These are phyloP conservation scores for Aphodius sticticus DNA, from an alignment of 2,888 invertebrate species.

Conservation along the genomic window DNA sequence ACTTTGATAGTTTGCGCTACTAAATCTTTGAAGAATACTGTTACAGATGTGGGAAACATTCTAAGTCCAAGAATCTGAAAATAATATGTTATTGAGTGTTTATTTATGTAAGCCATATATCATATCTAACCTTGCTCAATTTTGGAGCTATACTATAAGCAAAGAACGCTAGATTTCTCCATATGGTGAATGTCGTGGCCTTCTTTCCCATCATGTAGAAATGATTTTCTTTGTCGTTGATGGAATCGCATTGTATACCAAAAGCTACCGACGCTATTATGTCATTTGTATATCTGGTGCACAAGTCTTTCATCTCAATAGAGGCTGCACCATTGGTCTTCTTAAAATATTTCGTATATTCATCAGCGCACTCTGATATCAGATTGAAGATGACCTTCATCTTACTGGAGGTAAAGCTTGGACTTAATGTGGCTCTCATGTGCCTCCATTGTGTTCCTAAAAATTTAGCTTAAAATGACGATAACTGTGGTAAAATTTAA, in stretches of 20 bases:
- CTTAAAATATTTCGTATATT: conserved; percentile 33
- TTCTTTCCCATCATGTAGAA: conserved; percentile 63
- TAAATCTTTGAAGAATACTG: conserved; percentile 39
- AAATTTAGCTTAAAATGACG: too few species aligned
- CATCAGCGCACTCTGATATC: conserved; percentile 46
- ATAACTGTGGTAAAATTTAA: background rate
- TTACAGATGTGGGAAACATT: conserved; percentile 30
- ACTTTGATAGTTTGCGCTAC: conserved; percentile 36
- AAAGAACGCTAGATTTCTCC: conserved; percentile 10
- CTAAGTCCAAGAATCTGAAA: conserved; percentile 16
- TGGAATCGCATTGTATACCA: conserved; percentile 63
- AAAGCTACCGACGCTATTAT: conserved; percentile 63
- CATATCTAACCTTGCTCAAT: conserved; percentile 16
- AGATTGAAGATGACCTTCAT: conserved; percentile 51
- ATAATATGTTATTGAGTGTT: background rate
- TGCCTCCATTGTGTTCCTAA: conserved; percentile 47
- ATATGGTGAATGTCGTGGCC: conserved; percentile 47
- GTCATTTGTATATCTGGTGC: conserved; percentile 61
- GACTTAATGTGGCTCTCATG: conserved; percentile 53
- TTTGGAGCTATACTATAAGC: conserved; percentile 8
- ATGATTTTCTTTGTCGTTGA: conserved; percentile 60
- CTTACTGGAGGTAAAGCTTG: conserved; percentile 52
- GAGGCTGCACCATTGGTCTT: background rate
- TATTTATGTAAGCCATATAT: background rate
- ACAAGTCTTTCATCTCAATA: conserved; percentile 61